A percentile compares a stretch with the other conserved stretches of the same genome.
These are phyloP conservation scores for Tachypleus tridentatus DNA, from an alignment of 1,140 invertebrate genomes.

Conservation along the genomic window DNA sequence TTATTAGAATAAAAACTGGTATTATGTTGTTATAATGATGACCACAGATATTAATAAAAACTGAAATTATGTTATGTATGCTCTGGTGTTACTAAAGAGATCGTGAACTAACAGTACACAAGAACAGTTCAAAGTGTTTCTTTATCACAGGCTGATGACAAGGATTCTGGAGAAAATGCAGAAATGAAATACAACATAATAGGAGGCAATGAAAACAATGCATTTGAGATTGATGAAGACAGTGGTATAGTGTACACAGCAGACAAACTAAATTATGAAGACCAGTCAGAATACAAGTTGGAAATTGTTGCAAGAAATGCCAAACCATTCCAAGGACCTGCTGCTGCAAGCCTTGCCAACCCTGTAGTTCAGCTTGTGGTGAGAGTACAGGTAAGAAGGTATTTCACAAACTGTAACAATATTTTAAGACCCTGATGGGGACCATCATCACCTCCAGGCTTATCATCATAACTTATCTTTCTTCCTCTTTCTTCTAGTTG, in stretches of 20 bases:
- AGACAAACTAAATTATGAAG: constrained; percentile 26
- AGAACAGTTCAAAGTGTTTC: background rate
- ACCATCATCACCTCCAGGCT: too few species aligned
- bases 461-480: too few species aligned
- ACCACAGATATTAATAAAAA: too few species aligned
- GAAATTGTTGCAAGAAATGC: constrained; percentile 28
- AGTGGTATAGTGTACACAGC: constrained; percentile 30
- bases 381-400: constrained; percentile 11
- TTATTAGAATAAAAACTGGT: too few species aligned
- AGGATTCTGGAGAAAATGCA: constrained; percentile 34
- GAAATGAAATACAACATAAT: constrained; percentile 35
- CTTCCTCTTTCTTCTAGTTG: too few species aligned
- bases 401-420: too few species aligned
- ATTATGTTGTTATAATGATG: too few species aligned
- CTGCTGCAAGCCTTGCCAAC: constrained; percentile 23
- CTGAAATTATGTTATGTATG: too few species aligned
- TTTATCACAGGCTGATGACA: constrained; percentile 30
- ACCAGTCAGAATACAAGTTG: constrained; percentile 23
- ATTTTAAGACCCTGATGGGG: too few species aligned
- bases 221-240: constrained; percentile 34
- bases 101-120: too few species aligned
- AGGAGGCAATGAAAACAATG: constrained; percentile 32
- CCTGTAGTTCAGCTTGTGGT: constrained; percentile 26
- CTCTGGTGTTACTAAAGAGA: too few species aligned
- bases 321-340: constrained; percentile 26